Base-by-base conservation (phyloP, 2,888 invertebrate genomes). In the Temnothorax ravouxi region DNA sequence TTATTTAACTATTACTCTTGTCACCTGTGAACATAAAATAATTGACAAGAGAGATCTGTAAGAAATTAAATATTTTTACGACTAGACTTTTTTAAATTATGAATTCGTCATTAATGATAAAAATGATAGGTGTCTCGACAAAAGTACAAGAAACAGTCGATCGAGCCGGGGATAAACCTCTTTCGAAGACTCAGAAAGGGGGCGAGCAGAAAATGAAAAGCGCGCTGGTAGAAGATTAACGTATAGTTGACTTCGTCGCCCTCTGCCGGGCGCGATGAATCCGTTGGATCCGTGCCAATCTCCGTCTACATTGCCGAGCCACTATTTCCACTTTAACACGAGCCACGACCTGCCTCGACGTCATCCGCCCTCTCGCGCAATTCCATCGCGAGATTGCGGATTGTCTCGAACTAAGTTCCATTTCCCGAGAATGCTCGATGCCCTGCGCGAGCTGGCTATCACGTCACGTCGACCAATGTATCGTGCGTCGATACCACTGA, bases 211-310 rank as follows among this genome's bases (percentile, higher is more conserved):
- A 69, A 66, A 80, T 80, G 79, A 80, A 80, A 71, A 80, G 79
- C 56, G 67, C 67, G 56, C 38, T 47, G 79, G 59, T 47, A 80
- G 59, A 80, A 80, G 79, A 80, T 80, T 80, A 80, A 80, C 71
- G 79, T 80, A 71, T 38, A 80, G 79, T 80, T 80, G 79, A 80
- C 79, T 80, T 71, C 47, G 79, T 80, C 79, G 71, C 18, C 34
- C 47, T n/a, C 47, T 69, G 69, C 56, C 18, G 44, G 21, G 79
- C 59, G 47, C 79, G 79, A 80, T 69, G 71, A 80, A 80, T 71
- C 71, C 79, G 79, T 80, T 80, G 79, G 79, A 80, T 80, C n/a
- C 79, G 59, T 59, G 79, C 79, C 79, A 80, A 80, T 80, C 71
- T 89, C 86, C 69, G 67, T 18, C 50, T 47, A 76, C 52, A 82